These are phyloP conservation scores for Actinia equina DNA, from an alignment of 64 coral and sea anemone species.

Conservation along the genomic window DNA sequence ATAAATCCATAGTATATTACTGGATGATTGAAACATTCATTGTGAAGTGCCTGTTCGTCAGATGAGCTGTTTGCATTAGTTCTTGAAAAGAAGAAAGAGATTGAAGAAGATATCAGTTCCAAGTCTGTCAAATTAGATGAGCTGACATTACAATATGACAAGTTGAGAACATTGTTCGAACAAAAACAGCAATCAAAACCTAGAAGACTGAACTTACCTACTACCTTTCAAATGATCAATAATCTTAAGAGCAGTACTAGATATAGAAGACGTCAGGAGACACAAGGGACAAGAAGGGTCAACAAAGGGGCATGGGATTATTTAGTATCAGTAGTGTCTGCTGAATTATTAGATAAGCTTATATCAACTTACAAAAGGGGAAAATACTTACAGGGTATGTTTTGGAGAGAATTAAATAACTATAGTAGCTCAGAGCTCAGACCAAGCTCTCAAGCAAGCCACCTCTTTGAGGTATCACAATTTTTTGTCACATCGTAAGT, in stretches of 20 bases:
- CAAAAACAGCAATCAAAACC: conserved; percentile 27
- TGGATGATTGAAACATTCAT: not conserved
- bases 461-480: conserved; percentile 26
- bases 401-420: conserved; percentile 26
- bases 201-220: conserved; percentile 2
- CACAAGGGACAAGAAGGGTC: conserved; percentile 14
- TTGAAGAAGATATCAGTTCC: not conserved
- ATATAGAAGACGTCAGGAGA: conserved; percentile 33
- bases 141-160: not conserved
- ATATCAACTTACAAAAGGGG: conserved; percentile 14
- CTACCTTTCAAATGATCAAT: conserved; percentile 35
- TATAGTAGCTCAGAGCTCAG: not conserved
- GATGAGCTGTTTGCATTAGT: conserved; percentile 6
- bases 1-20: not conserved
- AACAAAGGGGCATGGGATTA: conserved; percentile 39
- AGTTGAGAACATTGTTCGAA: conserved; percentile 2
- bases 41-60: not conserved
- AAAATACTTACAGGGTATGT: conserved; percentile 30
- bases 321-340: not conserved
- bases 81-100: not conserved
- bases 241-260: conserved; percentile 29
- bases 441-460: conserved; percentile 21
- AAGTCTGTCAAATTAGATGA: not conserved
- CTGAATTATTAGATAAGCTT: not conserved
- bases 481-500: conserved; percentile 32